phyloP scores from a whole-genome alignment of 1,140 invertebrate genomes.

The Forficula auricularia region DNA sequence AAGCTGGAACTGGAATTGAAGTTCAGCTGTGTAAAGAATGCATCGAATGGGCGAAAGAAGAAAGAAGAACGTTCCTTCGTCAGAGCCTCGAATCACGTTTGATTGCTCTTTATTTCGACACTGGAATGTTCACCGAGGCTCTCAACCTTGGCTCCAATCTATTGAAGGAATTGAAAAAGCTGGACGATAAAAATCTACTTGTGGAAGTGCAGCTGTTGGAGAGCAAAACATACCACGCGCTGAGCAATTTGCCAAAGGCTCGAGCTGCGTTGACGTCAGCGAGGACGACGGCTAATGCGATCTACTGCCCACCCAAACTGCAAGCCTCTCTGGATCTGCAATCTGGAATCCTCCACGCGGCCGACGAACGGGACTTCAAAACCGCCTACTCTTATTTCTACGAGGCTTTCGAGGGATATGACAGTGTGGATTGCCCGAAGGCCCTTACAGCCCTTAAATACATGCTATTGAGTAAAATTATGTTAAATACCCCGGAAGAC shows the following conservation, averaged over 20 bases:
- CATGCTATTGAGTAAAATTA: constrained; percentile 97
- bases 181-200: constrained; percentile 96
- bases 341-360: constrained; percentile 95
- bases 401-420: constrained; percentile 98
- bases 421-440: constrained; percentile 82
- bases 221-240: constrained; percentile 95
- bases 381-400: constrained; percentile 99
- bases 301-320: constrained; percentile 96
- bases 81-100: constrained; percentile 88
- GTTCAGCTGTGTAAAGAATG: constrained; percentile 84
- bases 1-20: constrained; percentile 81
- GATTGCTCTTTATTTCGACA: constrained; percentile 88
- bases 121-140: constrained; percentile 73
- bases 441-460: constrained; percentile 91
- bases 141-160: constrained; percentile 65
- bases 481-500: constrained; percentile 90
- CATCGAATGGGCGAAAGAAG: constrained; percentile 98
- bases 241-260: constrained; percentile 92
- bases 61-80: constrained; percentile 88
- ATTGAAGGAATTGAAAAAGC: constrained; percentile 88
- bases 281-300: constrained; percentile 95
- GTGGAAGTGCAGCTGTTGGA: constrained; percentile 94
- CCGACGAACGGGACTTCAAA: constrained; percentile 98
- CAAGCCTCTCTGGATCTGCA: constrained; percentile 93
- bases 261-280: constrained; percentile 93